A percentile compares a stretch with the other conserved stretches of the same genome.
Conservation (phyloP, 2,797 vertebrate species). For the Ctenochaetus hawaiiensis region DNA sequence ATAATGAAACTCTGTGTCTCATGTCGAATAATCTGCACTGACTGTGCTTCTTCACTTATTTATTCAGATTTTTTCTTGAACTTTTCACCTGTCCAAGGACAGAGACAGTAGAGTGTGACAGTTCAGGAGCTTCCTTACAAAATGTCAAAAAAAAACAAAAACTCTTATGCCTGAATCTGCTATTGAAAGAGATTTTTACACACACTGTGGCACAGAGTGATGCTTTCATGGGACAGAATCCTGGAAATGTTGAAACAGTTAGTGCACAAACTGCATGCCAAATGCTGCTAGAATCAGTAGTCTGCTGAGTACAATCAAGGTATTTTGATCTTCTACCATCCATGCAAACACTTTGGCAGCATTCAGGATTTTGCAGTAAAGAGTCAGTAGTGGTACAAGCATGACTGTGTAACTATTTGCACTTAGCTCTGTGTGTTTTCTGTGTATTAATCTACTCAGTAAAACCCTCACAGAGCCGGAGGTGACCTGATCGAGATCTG, state of each 20-base stretch:
- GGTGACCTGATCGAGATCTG: conserved; percentile 76
- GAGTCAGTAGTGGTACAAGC: conserved; percentile 11
- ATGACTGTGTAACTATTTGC: conserved; percentile 30
- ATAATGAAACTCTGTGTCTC: background rate
- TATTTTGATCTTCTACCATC: conserved; percentile 9
- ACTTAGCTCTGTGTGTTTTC: conserved; percentile 41
- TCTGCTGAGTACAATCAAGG: background rate
- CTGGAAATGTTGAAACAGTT: conserved; percentile 1
- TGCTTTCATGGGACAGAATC: conserved; percentile 11
- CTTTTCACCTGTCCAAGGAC: background rate
- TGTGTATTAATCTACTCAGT: conserved; percentile 42
- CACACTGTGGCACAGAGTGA: background rate
- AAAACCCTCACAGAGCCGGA: conserved; percentile 47
- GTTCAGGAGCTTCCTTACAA: background rate
- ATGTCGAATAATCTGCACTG: background rate
- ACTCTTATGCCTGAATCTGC: background rate
- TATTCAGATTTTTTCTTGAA: background rate
- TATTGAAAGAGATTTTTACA: background rate
- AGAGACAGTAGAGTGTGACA: too few relatives aligned
- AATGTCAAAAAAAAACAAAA: background rate
- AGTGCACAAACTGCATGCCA: background rate
- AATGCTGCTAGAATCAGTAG: conserved; percentile 1
- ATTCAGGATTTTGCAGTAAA: conserved; percentile 11
- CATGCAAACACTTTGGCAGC: conserved; percentile 10
- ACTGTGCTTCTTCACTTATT: background rate